Conservation (phyloP, 2,797 vertebrate species). For the Eulemur mongoz region DNA sequence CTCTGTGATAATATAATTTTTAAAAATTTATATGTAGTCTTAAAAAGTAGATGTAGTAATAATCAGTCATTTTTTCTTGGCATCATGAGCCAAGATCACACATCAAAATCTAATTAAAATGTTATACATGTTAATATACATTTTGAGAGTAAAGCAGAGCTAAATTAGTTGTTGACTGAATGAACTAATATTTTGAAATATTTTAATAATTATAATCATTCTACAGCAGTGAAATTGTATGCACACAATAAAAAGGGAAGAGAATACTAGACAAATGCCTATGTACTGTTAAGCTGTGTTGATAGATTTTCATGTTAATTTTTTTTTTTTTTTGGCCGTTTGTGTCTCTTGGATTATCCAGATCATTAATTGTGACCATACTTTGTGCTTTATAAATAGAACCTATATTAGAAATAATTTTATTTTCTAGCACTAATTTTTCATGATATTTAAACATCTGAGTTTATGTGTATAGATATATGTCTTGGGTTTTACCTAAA, state of each 20-base stretch:
- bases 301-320: neutral
- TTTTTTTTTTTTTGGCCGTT: neutral
- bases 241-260: neutral
- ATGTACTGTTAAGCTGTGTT: neutral
- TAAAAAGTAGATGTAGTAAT: neutral
- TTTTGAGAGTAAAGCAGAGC: neutral
- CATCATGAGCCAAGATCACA: neutral
- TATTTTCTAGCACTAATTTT: neutral
- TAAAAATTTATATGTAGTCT: neutral
- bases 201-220: neutral
- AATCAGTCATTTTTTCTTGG: neutral
- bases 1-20: neutral
- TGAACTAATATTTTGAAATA: neutral
- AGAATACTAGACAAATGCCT: neutral
- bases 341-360: neutral
- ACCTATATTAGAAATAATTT: neutral
- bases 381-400: neutral
- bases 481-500: neutral
- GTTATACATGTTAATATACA: neutral
- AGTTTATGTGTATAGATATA: neutral
- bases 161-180: neutral
- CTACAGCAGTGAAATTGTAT: neutral
- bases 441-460: neutral
- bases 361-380: neutral
- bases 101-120: neutral